Evolutionary conservation across 2,113 vertebrate species (phyloP), one percentile per base, ranked within the genome.

Genomic region (Otus sunia): DNA sequence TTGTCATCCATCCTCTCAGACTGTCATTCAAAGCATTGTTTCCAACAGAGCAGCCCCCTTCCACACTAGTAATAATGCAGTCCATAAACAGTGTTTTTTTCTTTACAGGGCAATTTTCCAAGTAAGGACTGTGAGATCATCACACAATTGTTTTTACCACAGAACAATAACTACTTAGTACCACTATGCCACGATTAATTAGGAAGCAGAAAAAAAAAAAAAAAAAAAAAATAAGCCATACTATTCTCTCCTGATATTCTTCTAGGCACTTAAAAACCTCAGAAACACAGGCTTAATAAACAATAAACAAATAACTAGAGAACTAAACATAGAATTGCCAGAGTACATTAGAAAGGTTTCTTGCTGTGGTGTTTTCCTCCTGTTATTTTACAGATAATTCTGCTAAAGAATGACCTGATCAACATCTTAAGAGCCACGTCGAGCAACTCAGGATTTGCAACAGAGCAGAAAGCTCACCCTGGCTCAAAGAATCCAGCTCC

Each of bases 91-190:
- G 49, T 41, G 21, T 10, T 60, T 77, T 77, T 53, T 88, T 34
- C 50, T 92, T 79, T 69, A 82, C 29, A 60, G 53, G 80, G 80
- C 86, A 79, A 45, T 66, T 75, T 91, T 82, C 94, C 88, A 94
- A 75, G 62, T 18, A 76, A 91, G 62, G 83, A 59, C 71, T 64
- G 39, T 90, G 89, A 96, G 92, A 95, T 90, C 92, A 94, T 41
- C 71, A 90, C 49, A 74, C n/a, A 58, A 56, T 47, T 96, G 82
- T 80, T 94, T 94, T 84, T 85, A 76, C 41, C n/a, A 88, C 47
- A 80, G 84, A 95, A 95, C 87, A 92, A 69, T 81, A 92, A 87
- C 5, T 19, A 82, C n/a, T 85, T 78, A 82, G 83, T 81, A 88
- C 55, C 47, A 67, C 52, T 79, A 52, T 18, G 86, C 37, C 82